Evolutionary conservation across 2,888 invertebrate genomes (phyloP).

Genomic region (Cactoblastis cactorum): DNA sequence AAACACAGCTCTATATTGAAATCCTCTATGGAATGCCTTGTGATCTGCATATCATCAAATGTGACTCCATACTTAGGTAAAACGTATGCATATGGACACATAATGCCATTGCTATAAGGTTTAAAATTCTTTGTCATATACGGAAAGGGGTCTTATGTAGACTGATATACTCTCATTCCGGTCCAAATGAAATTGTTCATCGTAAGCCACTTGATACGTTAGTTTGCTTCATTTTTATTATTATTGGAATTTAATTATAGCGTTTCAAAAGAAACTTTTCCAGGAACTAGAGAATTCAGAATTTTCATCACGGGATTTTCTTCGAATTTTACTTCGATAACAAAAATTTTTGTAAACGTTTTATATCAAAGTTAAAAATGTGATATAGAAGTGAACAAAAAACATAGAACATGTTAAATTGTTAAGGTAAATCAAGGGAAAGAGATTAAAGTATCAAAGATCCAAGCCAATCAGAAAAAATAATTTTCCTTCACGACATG

Average conservation of each 20-base stretch:
- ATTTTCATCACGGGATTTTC: too few relatives aligned
- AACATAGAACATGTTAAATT: too few relatives aligned
- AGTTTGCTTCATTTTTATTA: background rate
- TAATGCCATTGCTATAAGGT: background rate
- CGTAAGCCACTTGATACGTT: background rate
- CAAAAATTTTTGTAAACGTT: too few relatives aligned
- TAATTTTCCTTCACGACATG: too few relatives aligned
- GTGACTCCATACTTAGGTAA: background rate
- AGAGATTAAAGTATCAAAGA: too few relatives aligned
- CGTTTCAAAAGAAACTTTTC: background rate
- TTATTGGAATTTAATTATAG: conserved; percentile 5
- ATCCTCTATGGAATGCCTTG: conserved; percentile 30
- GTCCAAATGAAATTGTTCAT: conserved; percentile 7
- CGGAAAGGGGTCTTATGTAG: background rate
- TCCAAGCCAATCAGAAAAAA: too few relatives aligned
- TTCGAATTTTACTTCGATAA: too few relatives aligned
- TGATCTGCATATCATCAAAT: conserved; percentile 26
- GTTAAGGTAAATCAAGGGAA: too few relatives aligned
- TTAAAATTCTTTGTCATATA: background rate
- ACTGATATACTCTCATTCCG: background rate
- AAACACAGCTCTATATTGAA: conserved; percentile 10
- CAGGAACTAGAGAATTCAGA: background rate
- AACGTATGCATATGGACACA: background rate
- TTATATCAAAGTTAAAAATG: too few relatives aligned
- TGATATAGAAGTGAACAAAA: too few relatives aligned